Evolutionary conservation across 2,113 vertebrate species (phyloP), one percentile per base, ranked within the genome.

Genomic region (Epinephelus moara): DNA sequence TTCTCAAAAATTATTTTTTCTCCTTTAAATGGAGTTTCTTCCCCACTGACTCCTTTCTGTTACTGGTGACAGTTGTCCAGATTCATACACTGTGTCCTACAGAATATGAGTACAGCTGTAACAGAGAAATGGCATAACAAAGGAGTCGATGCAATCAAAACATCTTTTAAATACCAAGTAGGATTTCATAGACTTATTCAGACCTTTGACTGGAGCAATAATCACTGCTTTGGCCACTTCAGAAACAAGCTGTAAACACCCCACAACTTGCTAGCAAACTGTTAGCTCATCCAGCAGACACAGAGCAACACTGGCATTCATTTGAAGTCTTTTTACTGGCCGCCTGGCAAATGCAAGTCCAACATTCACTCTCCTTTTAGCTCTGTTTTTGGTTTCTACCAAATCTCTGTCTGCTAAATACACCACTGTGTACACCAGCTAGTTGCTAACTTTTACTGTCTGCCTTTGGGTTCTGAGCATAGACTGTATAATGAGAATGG

Each of bases 1-100:
- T 70, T 88, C 33, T 59, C 56, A 81, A 89, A 90, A 78, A 73
- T 73, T 64, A 14, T 4, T 82, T 86, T 45, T 82, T 78, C 52
- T 27, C 11, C n/a, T 55, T 76, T 60, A 40, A 85, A 78, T 74
- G 1, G 60, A 67, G 55, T 76, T 89, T 75, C 62, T 69, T 70
- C 42, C 18, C 68, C 25, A 47, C 4, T 68, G 76, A 56, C 50
- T 70, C 47, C 62, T 23, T 77, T 80, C 52, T 37, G 9, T 69
- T 55, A 47, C 60, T 17, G 53, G 55, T 70, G 75, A 76, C 74
- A 74, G 72, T 76, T 73, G 15, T 64, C 67, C 18, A 15, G 3
- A 66, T 33, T 37, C 45, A 50, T 27, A 53, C 23, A 68, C 6
- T 12, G 23, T 87, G 57, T 80, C 50, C 47, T 55, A 21, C 47